These are phyloP conservation scores for Chaetogeoica ovagalla DNA, from an alignment of 2,888 invertebrate genomes.

Conservation along the genomic window DNA sequence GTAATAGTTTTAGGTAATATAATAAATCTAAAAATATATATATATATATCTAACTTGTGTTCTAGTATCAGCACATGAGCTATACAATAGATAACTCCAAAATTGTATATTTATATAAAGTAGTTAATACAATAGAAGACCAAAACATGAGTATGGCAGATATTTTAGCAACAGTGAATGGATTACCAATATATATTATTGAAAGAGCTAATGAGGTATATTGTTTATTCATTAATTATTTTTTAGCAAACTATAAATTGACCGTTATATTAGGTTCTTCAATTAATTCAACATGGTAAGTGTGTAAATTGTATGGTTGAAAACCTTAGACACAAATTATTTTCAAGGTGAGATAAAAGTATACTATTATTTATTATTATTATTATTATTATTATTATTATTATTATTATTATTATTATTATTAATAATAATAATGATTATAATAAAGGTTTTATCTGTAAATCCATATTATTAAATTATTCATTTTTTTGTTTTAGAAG, in stretches of 20 bases:
- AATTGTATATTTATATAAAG: conserved; percentile 70
- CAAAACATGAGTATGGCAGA: conserved; percentile 69
- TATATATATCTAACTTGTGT: not conserved
- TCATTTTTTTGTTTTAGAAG: conserved; percentile 6
- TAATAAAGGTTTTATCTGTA: no score
- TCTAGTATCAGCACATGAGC: conserved; percentile 53
- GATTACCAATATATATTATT: conserved; percentile 64
- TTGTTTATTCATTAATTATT: not conserved
- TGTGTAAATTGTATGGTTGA: conserved; percentile 18
- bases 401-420: no score
- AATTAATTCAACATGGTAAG: conserved; percentile 1
- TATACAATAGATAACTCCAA: conserved; percentile 62
- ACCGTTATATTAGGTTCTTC: conserved; percentile 23
- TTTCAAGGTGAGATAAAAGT: conserved; percentile 16
- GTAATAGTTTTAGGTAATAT: conserved; percentile 4
- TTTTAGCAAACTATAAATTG: not conserved
- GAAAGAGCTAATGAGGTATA: conserved; percentile 63
- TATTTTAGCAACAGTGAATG: conserved; percentile 67
- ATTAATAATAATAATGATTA: no score
- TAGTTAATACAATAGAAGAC: conserved; percentile 66
- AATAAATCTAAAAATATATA: not conserved
- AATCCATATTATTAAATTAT: no score
- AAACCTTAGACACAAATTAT: conserved; percentile 37
- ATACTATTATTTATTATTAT: no score
- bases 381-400: no score